Evolutionary conservation across 2,113 vertebrate genomes (phyloP).

Genomic region (Fukomys damarensis): DNA sequence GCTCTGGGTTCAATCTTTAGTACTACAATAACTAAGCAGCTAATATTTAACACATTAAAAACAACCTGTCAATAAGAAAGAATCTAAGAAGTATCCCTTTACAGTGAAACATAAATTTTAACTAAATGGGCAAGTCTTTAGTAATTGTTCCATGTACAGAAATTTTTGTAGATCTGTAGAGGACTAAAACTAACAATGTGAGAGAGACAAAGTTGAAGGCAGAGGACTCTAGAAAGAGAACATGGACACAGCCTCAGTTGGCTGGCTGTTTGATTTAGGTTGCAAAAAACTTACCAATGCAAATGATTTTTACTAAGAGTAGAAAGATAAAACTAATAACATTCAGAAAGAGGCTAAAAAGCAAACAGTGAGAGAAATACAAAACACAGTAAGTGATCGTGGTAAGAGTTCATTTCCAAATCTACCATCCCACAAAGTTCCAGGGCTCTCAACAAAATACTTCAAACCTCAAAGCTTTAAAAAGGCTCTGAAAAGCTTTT

Average conservation of each 20-base stretch:
- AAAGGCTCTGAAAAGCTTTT: background rate
- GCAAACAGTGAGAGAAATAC: background rate
- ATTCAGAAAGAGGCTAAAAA: slow-evolving; percentile 40
- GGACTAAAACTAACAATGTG: background rate
- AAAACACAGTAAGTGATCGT: background rate
- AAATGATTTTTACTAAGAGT: background rate
- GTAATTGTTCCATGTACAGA: slow-evolving; percentile 16
- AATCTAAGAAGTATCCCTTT: background rate
- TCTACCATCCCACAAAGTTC: background rate
- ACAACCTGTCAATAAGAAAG: background rate
- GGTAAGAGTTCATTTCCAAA: background rate
- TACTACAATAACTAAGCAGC: background rate
- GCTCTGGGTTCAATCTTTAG: background rate
- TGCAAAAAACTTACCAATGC: background rate
- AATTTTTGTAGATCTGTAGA: slow-evolving; percentile 14
- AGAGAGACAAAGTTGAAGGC: background rate
- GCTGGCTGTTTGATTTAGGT: background rate
- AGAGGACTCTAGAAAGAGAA: background rate
- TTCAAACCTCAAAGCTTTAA: background rate
- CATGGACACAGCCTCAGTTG: background rate
- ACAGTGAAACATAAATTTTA: slow-evolving; percentile 17
- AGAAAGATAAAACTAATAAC: background rate
- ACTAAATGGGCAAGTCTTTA: slow-evolving; percentile 22
- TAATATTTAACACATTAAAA: background rate
- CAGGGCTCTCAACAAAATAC: background rate